These are phyloP conservation scores for Drosophila neonasuta DNA, from an alignment of 2,888 invertebrate species.

Conservation along the genomic window DNA sequence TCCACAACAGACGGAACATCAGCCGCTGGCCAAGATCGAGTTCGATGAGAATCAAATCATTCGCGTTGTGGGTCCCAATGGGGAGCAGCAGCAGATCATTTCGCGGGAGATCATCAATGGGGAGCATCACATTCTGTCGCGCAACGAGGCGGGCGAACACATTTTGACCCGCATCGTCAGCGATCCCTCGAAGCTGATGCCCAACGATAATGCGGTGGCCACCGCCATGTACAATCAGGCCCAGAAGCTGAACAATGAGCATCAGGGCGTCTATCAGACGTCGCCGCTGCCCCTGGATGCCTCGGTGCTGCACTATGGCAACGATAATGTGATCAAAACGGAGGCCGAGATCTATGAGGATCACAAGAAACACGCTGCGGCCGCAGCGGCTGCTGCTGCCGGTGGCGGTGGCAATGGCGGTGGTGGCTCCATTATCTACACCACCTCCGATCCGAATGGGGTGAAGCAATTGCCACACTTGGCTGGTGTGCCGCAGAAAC, in stretches of 20 bases:
- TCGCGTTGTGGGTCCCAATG: conserved; percentile 82
- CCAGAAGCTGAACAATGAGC: conserved; percentile 80
- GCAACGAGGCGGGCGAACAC: conserved; percentile 83
- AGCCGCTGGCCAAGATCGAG: conserved; percentile 82
- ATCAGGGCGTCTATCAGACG: conserved; percentile 80
- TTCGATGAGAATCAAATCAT: conserved; percentile 82
- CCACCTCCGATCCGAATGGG: conserved; percentile 76
- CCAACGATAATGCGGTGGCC: conserved; percentile 80
- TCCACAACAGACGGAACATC: conserved; percentile 72
- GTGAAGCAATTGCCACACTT: conserved; percentile 81
- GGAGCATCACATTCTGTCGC: conserved; percentile 82
- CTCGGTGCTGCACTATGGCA: conserved; percentile 81
- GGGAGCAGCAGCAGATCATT: conserved; percentile 82
- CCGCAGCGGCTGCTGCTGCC: conserved; percentile 37
- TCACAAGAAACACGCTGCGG: conserved; percentile 76
- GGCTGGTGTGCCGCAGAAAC: conserved; percentile 79
- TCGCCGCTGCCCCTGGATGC: conserved; percentile 81
- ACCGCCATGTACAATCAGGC: conserved; percentile 82
- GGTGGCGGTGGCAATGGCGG: conserved; percentile 44
- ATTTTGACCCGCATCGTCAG: conserved; percentile 82
- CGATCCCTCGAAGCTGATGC: conserved; percentile 81
- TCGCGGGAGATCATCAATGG: conserved; percentile 82
- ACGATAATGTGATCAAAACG: conserved; percentile 79
- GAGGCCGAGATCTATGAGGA: conserved; percentile 82
- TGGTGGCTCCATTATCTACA: conserved; percentile 82